phyloP scores from a whole-genome alignment of 2,888 invertebrate genomes.

The Toxonevra muliebris region DNA sequence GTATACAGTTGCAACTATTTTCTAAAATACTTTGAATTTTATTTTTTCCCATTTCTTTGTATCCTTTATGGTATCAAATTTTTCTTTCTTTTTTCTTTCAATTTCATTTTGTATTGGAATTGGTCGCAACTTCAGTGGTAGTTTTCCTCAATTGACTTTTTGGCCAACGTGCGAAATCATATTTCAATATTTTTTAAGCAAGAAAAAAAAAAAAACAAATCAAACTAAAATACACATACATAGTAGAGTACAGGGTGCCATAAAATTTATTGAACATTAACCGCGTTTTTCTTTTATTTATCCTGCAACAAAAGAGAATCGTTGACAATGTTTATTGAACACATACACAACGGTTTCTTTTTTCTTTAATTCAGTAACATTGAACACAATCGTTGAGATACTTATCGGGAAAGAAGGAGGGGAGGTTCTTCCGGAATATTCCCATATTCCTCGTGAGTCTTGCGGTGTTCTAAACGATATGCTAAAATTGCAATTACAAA shows the following conservation, averaged over 20 bases:
- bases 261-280: too few relatives aligned
- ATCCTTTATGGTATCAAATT: not conserved
- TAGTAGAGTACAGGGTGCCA: not conserved
- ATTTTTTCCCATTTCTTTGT: not conserved
- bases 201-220: slow-evolving; percentile 28
- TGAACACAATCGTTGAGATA: too few relatives aligned
- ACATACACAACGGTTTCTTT: too few relatives aligned
- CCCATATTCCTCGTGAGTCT: too few relatives aligned
- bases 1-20: not conserved
- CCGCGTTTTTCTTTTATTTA: too few relatives aligned
- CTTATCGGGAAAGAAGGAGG: too few relatives aligned
- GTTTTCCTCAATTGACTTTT: slow-evolving; percentile 33
- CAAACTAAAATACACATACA: not conserved
- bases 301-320: too few relatives aligned
- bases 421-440: too few relatives aligned
- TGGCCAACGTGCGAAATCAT: slow-evolving; percentile 34
- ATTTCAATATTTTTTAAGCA: slow-evolving; percentile 26
- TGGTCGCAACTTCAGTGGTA: slow-evolving; percentile 29
- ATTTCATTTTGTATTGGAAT: slow-evolving; percentile 9
- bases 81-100: not conserved
- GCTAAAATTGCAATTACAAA: too few relatives aligned
- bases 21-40: slow-evolving; percentile 12
- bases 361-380: too few relatives aligned
- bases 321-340: too few relatives aligned
- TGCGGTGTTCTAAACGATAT: too few relatives aligned